Base-by-base conservation (phyloP, 2,113 vertebrate species). In the Prolemur simus region DNA sequence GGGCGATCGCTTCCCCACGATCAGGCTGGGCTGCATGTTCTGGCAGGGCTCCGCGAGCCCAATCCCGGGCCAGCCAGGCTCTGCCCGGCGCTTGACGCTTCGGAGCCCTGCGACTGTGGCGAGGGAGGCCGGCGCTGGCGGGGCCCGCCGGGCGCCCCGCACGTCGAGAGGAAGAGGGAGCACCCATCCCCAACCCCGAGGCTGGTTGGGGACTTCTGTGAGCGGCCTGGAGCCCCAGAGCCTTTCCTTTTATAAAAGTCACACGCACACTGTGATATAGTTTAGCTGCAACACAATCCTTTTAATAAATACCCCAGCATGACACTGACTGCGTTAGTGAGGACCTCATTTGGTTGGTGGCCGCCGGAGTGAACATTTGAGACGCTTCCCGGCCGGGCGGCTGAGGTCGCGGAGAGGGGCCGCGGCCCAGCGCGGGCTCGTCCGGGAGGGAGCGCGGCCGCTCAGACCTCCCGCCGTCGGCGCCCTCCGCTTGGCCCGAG, bases 1-100 rank as follows among this genome's bases (percentile, higher is more conserved):
- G 34, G 23, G 25, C 3, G 6, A n/a, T 13, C 4, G 23, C 42
- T 23, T 82, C 27, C 25, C 29, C 0, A 25, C 10, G 23, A 39
- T 49, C 37, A 0, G 8, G 27, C 25, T 10, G 4, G 32, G 49
- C 37, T 3, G 5, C 6, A 2, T 14, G 58, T 42, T 64, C 82
- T 18, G 17, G 52, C 27, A 45, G 42, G 52, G 9, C 42, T 12
- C 42, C 37, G 21, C 18, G 5, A 2, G 10, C 54, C 15, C 14
- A 5, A 0, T 21, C 42, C 11, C 2, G 6, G 23, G 14, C 63
- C 37, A 9, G 37, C 52, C n/a, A 0, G 3, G n/a, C 42, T 37
- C 66, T 0, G 21, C 27, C 0, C 66, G 88, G 17, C 3, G 8
- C 6, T 23, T 29, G 11, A 23, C 42, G 71, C 39, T 23, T 34